Conservation (phyloP, 1,140 invertebrate species). For the Cydia splendana region DNA sequence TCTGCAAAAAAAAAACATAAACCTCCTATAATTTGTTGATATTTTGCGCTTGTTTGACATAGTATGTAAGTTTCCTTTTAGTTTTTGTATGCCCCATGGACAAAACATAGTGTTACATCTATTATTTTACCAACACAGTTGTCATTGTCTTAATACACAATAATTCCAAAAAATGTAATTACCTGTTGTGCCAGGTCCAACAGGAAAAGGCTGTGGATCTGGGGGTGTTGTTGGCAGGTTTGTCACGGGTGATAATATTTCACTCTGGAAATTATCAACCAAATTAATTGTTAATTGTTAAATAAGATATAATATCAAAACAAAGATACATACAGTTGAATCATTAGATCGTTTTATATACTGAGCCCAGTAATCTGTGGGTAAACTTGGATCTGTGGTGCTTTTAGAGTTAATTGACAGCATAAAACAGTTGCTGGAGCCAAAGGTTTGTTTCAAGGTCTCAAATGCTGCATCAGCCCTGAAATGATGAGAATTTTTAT, state of each 20-base stretch:
- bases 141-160: not conserved
- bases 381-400: slow-evolving; percentile 80
- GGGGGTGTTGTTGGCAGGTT: slow-evolving; percentile 48
- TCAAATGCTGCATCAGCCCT: slow-evolving; percentile 92
- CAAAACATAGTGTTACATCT: no score
- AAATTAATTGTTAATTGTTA: not conserved
- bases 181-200: not conserved
- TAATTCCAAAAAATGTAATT: not conserved
- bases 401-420: slow-evolving; percentile 92
- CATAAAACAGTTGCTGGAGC: slow-evolving; percentile 91
- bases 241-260: slow-evolving; percentile 49
- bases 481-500: slow-evolving; percentile 48
- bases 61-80: no score
- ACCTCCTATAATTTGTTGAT: no score
- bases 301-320: not conserved
- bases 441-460: slow-evolving; percentile 91
- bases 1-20: slow-evolving; percentile 38
- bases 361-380: slow-evolving; percentile 91
- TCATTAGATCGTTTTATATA: slow-evolving; percentile 85
- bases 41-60: no score
- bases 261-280: slow-evolving; percentile 47
- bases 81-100: no score
- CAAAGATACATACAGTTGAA: slow-evolving; percentile 58
- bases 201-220: slow-evolving; percentile 45
- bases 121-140: not conserved